Conservation (phyloP, 1,140 invertebrate species). For the Drosophila grimshawi region DNA sequence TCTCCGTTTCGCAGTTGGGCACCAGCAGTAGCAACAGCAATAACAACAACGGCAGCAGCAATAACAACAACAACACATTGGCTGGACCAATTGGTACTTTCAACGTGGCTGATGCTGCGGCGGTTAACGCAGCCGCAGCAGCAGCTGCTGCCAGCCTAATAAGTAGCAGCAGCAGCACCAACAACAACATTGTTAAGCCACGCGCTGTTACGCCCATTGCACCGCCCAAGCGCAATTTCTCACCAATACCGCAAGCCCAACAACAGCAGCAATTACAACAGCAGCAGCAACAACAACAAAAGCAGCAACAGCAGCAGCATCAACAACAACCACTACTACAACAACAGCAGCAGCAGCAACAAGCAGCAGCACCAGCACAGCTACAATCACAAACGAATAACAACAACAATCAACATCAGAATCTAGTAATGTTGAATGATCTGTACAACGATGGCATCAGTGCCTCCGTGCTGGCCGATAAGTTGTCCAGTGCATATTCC, state of each 20-base stretch:
- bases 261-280: conserved; percentile 23
- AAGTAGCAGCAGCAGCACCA: conserved; percentile 19
- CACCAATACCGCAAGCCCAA: conserved; percentile 44
- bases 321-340: conserved; percentile 29
- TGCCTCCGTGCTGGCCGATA: conserved; percentile 62
- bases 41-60: conserved; percentile 78
- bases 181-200: conserved; percentile 44
- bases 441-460: conserved; percentile 65
- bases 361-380: conserved; percentile 36
- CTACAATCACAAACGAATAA: conserved; percentile 23
- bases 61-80: conserved; percentile 68
- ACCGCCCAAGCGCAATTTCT: conserved; percentile 64
- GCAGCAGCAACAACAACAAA: conserved; percentile 19
- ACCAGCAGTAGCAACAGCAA: conserved; percentile 75
- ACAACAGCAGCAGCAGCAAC: conserved; percentile 23
- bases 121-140: conserved; percentile 73
- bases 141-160: conserved; percentile 51
- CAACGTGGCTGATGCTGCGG: conserved; percentile 82
- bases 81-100: conserved; percentile 82
- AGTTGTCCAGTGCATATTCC: conserved; percentile 88
- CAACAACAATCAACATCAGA: conserved; percentile 44
- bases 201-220: conserved; percentile 71
- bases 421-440: conserved; percentile 65
- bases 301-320: conserved; percentile 16
- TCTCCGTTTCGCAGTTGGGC: conserved; percentile 84